Evolutionary conservation across 1,140 invertebrate genomes (phyloP).

Genomic region (Drosophila pseudoananassae): DNA sequence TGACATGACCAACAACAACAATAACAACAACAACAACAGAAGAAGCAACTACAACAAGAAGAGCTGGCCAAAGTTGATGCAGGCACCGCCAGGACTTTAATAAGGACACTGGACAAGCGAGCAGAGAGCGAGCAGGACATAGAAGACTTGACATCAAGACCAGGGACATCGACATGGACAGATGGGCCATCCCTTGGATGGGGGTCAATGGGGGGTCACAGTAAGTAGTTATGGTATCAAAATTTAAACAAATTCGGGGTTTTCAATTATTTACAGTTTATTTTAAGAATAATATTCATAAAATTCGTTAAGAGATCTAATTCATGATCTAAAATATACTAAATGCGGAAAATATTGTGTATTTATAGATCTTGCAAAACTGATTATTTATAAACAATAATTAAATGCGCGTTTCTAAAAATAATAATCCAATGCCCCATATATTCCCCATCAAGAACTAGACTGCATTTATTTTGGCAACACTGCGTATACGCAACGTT

Average conservation of each 20-base stretch:
- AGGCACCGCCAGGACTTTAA: conserved; percentile 74
- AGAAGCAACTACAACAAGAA: conserved; percentile 23
- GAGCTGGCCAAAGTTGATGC: conserved; percentile 65
- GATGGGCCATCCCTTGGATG: conserved; percentile 29
- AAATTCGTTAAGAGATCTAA: too few relatives aligned
- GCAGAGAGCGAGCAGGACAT: conserved; percentile 29
- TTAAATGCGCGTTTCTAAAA: neutral
- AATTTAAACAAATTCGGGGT: neutral
- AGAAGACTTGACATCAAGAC: conserved; percentile 41
- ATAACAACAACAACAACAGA: conserved; percentile 20
- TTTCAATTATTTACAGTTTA: neutral
- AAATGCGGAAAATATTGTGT: too few relatives aligned
- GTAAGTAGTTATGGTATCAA: conserved; percentile 14
- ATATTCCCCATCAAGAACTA: neutral
- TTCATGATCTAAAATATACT: too few relatives aligned
- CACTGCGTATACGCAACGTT: neutral
- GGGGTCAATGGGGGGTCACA: conserved; percentile 30
- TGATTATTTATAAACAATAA: too few relatives aligned
- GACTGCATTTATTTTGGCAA: neutral
- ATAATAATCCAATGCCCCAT: neutral
- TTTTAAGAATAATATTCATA: too few relatives aligned
- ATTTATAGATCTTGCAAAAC: too few relatives aligned
- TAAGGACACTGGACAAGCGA: conserved; percentile 71
- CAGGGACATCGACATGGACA: conserved; percentile 37
- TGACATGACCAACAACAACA: conserved; percentile 44